phyloP scores from a whole-genome alignment of 2,797 vertebrate species.

The Pseudocheirus occidentalis region DNA sequence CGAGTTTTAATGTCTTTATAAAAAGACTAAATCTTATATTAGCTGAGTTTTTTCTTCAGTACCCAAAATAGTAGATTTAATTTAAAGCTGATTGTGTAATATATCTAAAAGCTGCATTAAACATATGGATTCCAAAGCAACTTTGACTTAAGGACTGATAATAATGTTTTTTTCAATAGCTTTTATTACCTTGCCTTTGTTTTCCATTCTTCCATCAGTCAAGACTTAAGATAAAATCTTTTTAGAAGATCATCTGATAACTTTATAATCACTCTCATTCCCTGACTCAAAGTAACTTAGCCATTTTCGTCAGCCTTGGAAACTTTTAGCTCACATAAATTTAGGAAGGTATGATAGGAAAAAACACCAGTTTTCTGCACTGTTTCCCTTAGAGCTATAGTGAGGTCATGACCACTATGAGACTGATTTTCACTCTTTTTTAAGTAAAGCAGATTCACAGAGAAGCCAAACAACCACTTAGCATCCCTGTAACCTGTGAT shows the following conservation, averaged over 20 bases:
- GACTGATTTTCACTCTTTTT: slow-evolving; percentile 68
- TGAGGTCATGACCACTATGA: slow-evolving; percentile 54
- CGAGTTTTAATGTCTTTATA: neutral
- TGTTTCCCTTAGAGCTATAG: slow-evolving; percentile 54
- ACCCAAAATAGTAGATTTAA: neutral
- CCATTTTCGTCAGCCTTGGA: slow-evolving; percentile 65
- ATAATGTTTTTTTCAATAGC: slow-evolving; percentile 81
- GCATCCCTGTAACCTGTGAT: slow-evolving; percentile 37
- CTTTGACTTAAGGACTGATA: slow-evolving; percentile 79
- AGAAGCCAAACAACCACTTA: slow-evolving; percentile 58
- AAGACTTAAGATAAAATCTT: slow-evolving; percentile 71
- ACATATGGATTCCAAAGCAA: slow-evolving; percentile 79
- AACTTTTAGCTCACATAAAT: slow-evolving; percentile 69
- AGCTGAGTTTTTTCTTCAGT: neutral
- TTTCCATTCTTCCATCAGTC: slow-evolving; percentile 72
- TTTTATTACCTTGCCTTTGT: slow-evolving; percentile 81
- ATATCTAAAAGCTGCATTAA: slow-evolving; percentile 80
- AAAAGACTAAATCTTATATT: neutral
- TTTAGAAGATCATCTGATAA: slow-evolving; percentile 67
- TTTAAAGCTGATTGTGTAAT: slow-evolving; percentile 83
- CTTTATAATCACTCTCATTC: slow-evolving; percentile 56
- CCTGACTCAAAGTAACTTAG: slow-evolving; percentile 47
- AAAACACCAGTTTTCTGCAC: slow-evolving; percentile 56
- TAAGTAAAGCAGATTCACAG: slow-evolving; percentile 71
- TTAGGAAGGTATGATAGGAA: slow-evolving; percentile 64